Base-by-base conservation (phyloP, 2,113 vertebrate genomes). In the Misgurnus anguillicaudatus region DNA sequence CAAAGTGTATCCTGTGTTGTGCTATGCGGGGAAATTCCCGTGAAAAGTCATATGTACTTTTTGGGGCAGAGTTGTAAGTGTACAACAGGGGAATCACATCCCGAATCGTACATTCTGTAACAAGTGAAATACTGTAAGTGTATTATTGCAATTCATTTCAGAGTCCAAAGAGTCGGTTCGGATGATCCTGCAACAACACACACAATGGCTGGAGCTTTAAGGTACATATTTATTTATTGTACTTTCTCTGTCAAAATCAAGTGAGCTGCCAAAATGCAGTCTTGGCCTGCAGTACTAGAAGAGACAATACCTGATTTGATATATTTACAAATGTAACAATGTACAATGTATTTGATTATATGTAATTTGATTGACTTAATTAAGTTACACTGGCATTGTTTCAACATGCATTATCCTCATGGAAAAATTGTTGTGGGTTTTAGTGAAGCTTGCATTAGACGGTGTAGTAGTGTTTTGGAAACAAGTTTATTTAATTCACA, bases 191-290 rank as follows among this genome's bases (percentile, higher is more conserved):
- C 70, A 51, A 67, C 69, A 19, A 42, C 65, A 71, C 66, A 57
- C 80, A 83, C 77, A 84, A 92, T 91, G 91, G 90, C 91, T 1
- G 90, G 87, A 83, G 89, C 86, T 57, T 83, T 93, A 67, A 91
- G 91, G 92, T 93, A 80, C 4, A 31, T n/a, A 45, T 60, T 61
- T 31, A 16, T 74, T 0, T 19, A 16, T 1, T 61, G 5, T 73
- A 13, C 3, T 11, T 55, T 4, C n/a, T 72, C 0, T 42, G n/a
- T n/a, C 17, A 9, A 10, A 41, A 51, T 41, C 64, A 17, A 11
- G 1, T 53, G 24, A 38, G 8, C 9, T 53, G 47, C 16, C 9
- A 11, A 38, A 17, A 53, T 5, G 13, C 6, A 13, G n/a, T 38
- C 6, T 31, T 38, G 21, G 9, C 8, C 24, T 7, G 9, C 70